phyloP scores from a whole-genome alignment of 2,113 vertebrate species.

The Vanacampus margaritifer region DNA sequence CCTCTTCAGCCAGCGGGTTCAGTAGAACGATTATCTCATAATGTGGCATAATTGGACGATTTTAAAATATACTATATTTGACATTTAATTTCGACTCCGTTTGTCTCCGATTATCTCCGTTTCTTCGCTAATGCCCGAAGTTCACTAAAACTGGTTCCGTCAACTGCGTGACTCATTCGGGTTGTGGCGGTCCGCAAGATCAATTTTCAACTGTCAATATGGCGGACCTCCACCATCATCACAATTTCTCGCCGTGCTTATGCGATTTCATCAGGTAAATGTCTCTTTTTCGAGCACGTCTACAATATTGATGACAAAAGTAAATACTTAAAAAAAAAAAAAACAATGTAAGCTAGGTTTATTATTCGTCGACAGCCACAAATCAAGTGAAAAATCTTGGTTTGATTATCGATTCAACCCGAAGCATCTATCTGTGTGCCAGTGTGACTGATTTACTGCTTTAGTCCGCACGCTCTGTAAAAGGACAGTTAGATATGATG shows the following conservation, averaged over 20 bases:
- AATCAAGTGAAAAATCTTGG: too few relatives aligned
- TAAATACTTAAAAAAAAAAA: neutral
- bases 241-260: neutral
- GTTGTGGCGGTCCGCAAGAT: neutral
- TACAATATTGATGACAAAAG: neutral
- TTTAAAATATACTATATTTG: too few relatives aligned
- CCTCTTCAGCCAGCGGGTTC: neutral
- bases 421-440: too few relatives aligned
- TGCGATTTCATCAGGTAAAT: slow-evolving; percentile 1
- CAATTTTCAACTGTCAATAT: neutral
- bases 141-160: neutral
- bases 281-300: neutral
- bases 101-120: too few relatives aligned
- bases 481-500: too few relatives aligned
- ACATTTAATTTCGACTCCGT: too few relatives aligned
- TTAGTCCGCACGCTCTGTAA: too few relatives aligned
- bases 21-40: neutral
- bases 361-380: too few relatives aligned
- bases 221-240: neutral
- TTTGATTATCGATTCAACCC: too few relatives aligned
- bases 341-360: neutral
- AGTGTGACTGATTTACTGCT: too few relatives aligned
- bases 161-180: neutral
- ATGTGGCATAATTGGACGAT: too few relatives aligned
- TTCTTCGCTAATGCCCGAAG: neutral